These are phyloP conservation scores for Varecia variegata DNA, from an alignment of 2,797 vertebrate species.

Conservation along the genomic window DNA sequence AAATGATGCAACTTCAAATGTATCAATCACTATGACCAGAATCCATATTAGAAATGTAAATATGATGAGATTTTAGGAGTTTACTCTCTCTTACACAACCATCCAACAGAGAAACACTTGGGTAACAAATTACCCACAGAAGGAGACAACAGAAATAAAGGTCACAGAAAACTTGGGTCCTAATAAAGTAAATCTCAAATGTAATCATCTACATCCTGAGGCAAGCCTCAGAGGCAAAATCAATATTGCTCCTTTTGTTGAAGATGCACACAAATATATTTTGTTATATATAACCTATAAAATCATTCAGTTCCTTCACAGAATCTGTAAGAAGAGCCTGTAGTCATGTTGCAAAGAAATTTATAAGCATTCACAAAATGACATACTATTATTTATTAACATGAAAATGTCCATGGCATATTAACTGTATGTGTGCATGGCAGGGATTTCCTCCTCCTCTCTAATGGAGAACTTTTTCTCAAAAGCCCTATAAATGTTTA, in stretches of 20 bases:
- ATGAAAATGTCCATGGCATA: neutral
- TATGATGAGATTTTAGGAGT: neutral
- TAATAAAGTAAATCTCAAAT: constrained; percentile 6
- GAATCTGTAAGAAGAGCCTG: neutral
- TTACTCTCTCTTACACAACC: neutral
- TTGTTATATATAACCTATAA: neutral
- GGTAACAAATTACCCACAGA: neutral
- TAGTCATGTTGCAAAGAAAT: neutral
- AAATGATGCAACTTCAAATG: neutral
- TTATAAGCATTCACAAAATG: neutral
- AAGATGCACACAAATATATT: neutral
- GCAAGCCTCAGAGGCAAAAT: constrained; percentile 13
- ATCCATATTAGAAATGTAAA: neutral
- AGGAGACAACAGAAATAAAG: neutral
- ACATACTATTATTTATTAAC: constrained; percentile 8
- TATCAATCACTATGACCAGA: neutral
- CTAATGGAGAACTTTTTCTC: neutral
- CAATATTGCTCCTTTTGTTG: neutral
- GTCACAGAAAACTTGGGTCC: neutral
- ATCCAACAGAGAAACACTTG: neutral
- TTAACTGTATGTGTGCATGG: neutral
- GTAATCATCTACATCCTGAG: neutral
- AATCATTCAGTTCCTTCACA: neutral
- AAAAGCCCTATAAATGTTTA: neutral
- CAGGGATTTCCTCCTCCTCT: neutral